Evolutionary conservation across 2,797 vertebrate genomes (phyloP).

Genomic region (Lacerta bilineata): DNA sequence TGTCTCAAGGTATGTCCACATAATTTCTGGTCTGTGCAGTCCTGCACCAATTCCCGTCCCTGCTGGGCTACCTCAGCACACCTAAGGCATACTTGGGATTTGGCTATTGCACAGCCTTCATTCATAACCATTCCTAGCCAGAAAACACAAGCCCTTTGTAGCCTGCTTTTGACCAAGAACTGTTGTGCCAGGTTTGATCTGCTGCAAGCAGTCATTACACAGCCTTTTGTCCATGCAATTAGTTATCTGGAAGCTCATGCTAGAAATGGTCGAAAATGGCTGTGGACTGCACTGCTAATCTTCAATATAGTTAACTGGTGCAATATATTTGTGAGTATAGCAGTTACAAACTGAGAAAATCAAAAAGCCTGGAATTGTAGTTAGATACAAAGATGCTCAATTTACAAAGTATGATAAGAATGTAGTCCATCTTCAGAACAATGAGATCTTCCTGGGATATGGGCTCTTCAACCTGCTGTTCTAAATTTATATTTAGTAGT

Average conservation of each 20-base stretch:
- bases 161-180: neutral
- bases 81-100: neutral
- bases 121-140: neutral
- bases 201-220: neutral
- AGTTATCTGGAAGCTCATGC: neutral
- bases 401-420: neutral
- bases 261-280: neutral
- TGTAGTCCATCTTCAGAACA: neutral
- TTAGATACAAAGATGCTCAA: neutral
- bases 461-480: neutral
- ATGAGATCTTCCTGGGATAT: neutral
- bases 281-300: neutral
- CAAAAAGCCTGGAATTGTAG: neutral
- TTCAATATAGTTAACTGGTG: neutral
- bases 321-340: neutral
- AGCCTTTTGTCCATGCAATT: neutral
- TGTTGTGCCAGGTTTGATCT: neutral
- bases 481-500: constrained; percentile 2
- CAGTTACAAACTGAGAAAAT: neutral
- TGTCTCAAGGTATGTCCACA: neutral
- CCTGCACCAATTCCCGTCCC: neutral
- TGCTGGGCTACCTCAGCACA: neutral
- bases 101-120: neutral
- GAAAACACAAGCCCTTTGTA: neutral
- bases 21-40: neutral